Base-by-base conservation (phyloP, 2,113 vertebrate genomes). In the Coturnix japonica region DNA sequence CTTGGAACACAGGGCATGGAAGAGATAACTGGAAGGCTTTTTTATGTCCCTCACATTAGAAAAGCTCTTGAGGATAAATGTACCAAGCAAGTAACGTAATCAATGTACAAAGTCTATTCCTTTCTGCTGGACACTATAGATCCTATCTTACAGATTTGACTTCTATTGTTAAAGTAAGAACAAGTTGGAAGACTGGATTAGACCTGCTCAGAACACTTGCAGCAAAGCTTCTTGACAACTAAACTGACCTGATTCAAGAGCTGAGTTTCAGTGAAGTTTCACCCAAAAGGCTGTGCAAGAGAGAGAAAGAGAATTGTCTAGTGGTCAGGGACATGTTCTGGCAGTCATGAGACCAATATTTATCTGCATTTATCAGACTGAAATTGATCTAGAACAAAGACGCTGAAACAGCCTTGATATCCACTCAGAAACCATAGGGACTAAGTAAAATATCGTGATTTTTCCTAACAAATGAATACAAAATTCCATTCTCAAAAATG, bases 21-120 rank as follows among this genome's bases (percentile, higher is more conserved):
- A 69, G 49, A 86, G 64, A 80, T 53, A 94, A 43, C 3, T 85
- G 61, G 30, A 91, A 90, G 47, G 18, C 19, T 73, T 66, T 89
- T 91, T 93, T 93, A 85, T 71, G 89, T 81, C 81, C 65, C 78
- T 78, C 57, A 85, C 43, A 66, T 80, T 61, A 33, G 39, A 91
- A 90, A 92, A 84, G 20, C 44, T 74, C 74, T 90, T 80, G 22
- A 71, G 61, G 53, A 67, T 43, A 76, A 89, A 12, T 41, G 7
- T 37, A 64, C 49, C 31, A 87, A 28, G 21, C 65, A 84, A 89
- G 43, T 23, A 79, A 67, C 15, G 6, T 26, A 87, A 44, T 23
- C 67, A 73, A 70, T 8, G 7, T 59, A 51, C 33, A 82, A 88
- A 77, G 5, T 33, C 64, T 63, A 33, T n/a, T 93, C 39, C 41